These are phyloP conservation scores for Rhabdomys dilectus DNA, from an alignment of 2,113 vertebrate genomes.

Conservation along the genomic window DNA sequence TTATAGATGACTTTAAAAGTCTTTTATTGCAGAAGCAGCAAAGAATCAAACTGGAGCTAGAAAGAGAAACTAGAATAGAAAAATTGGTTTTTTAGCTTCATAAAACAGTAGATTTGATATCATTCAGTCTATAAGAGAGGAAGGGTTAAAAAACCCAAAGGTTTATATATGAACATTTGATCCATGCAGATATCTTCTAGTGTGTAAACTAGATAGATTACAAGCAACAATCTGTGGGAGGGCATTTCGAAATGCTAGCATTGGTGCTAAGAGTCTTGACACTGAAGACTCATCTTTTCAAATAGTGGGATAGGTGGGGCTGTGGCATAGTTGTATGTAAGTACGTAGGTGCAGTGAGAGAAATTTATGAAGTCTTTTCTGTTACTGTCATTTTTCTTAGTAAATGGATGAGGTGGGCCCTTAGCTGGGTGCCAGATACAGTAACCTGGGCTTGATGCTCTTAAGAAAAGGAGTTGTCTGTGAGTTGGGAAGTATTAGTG, in stretches of 20 bases:
- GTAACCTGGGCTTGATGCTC: background rate
- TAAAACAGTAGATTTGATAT: background rate
- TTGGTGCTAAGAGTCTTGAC: background rate
- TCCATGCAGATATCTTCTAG: background rate
- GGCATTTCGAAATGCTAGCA: too few species aligned
- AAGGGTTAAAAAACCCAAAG: background rate
- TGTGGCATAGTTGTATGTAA: background rate
- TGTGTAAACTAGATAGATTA: background rate
- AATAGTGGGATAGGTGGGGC: background rate
- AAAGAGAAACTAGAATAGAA: background rate
- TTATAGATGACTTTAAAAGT: background rate
- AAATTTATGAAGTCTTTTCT: background rate
- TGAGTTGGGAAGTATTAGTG: background rate
- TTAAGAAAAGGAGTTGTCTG: slow-evolving; percentile 29
- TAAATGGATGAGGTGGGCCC: background rate
- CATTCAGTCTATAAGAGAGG: background rate
- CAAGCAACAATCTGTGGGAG: background rate
- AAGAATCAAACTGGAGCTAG: background rate
- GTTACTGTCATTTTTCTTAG: background rate
- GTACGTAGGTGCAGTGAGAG: background rate
- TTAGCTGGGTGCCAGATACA: background rate
- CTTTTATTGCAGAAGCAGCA: background rate
- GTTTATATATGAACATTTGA: background rate
- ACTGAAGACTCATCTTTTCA: background rate
- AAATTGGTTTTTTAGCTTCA: background rate